Conservation (phyloP, 2,113 vertebrate genomes). For the Pimephales promelas region DNA sequence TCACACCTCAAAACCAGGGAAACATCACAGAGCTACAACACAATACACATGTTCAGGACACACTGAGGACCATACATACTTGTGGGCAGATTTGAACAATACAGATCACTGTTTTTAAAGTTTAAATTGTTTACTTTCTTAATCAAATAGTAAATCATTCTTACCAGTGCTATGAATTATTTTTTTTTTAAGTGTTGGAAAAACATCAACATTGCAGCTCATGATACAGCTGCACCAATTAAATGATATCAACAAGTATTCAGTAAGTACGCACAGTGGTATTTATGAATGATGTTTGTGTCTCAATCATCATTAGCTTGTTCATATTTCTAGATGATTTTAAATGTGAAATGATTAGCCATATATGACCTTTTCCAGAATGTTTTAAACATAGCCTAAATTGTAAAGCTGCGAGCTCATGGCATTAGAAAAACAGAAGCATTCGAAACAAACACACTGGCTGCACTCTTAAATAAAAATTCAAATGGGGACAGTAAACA, state of each 20-base stretch:
- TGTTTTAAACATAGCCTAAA: not conserved
- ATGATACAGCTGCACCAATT: not conserved
- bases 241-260: not conserved
- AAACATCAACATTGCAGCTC: not conserved
- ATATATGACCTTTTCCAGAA: not conserved
- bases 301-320: not conserved
- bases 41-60: slow-evolving; percentile 21
- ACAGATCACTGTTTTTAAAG: not conserved
- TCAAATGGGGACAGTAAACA: too few relatives aligned
- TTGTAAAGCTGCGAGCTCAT: not conserved
- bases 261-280: not conserved
- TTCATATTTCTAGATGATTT: not conserved
- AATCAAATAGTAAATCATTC: not conserved
- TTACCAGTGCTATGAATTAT: not conserved
- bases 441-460: too few relatives aligned
- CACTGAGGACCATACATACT: not conserved
- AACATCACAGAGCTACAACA: slow-evolving; percentile 61
- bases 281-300: not conserved
- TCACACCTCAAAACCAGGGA: slow-evolving; percentile 51
- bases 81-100: not conserved
- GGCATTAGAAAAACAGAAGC: not conserved
- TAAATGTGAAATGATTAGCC: not conserved
- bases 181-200: not conserved
- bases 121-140: not conserved
- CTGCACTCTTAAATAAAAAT: too few relatives aligned